Base-by-base conservation (phyloP, 2,113 vertebrate genomes). In the Lophochroa leadbeateri region DNA sequence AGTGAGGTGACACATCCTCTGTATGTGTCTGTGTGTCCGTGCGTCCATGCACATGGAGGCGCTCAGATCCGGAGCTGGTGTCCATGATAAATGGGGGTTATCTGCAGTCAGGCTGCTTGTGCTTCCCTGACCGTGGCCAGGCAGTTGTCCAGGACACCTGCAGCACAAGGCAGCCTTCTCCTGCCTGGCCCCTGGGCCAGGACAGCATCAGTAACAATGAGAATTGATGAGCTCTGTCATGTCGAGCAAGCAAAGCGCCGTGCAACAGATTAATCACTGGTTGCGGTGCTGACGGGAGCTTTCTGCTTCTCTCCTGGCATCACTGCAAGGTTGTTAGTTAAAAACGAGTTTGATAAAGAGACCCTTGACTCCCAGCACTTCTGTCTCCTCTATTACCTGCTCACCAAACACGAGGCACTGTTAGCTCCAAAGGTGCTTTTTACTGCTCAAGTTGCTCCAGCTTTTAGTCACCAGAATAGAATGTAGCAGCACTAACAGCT, bases 211-310 rank as follows among this genome's bases (percentile, higher is more conserved):
- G 76, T 93, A 77, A 83, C 82, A 92, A 93, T 78, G 96, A 93
- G 94, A 43, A 96, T 95, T 94, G 72, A 95, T 96, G 93, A 96
- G 96, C 93, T 86, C 88, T 95, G 92, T 95, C 94, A 75, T 71
- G 88, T 83, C 47, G 80, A 86, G 94, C 92, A 76, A 92, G 96
- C 82, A 81, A 67, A 95, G 93, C 25, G 1, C 53, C 2, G 4
- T 39, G 88, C 85, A 74, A 94, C 90, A 93, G 88, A 95, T 96
- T 95, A 93, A 95, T 96, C 50, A 17, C 92, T 93, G 96, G 88
- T 90, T 77, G 93, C 33, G 1, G 69, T 85, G 96, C 93, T 96
- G 96, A 88, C 88, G 82, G 90, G 90, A 88, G 90, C 93, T 88
- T 96, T 94, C 82, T 91, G 50, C 13, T 50, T 68, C 85, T 83